phyloP scores from a whole-genome alignment of 1,140 invertebrate genomes.

The Lucilia cuprina region DNA sequence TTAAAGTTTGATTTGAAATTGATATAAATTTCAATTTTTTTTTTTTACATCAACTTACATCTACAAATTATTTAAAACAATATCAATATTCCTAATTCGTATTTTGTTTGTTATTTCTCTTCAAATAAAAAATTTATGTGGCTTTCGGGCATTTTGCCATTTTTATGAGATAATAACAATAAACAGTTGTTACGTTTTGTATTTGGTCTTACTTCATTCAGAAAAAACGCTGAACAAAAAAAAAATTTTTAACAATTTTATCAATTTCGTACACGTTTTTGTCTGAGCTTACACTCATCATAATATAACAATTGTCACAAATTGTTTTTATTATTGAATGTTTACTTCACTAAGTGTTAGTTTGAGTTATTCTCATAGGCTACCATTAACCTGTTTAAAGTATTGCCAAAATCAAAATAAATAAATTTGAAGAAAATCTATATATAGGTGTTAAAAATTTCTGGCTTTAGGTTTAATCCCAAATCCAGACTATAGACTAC shows the following conservation, averaged over 20 bases:
- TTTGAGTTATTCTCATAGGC: neutral
- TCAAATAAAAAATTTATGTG: neutral
- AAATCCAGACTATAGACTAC: no score
- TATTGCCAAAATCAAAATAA: neutral
- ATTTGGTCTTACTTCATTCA: neutral
- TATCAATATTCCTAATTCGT: neutral
- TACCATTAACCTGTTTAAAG: neutral
- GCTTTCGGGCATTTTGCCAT: neutral
- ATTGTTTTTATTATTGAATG: neutral
- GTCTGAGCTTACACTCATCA: neutral
- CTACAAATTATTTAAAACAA: neutral
- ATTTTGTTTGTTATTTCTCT: neutral
- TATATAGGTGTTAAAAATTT: no score
- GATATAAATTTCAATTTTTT: neutral
- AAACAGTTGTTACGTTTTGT: neutral
- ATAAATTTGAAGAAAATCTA: neutral
- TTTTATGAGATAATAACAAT: neutral
- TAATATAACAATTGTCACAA: neutral
- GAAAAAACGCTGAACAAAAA: neutral
- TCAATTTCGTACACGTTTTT: conserved; percentile 12
- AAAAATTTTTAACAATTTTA: neutral
- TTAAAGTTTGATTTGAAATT: neutral
- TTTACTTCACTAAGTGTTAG: neutral
- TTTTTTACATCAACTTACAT: neutral
- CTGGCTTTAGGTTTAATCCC: no score